These are phyloP conservation scores for Melieria omissa DNA, from an alignment of 2,888 invertebrate species.

Conservation along the genomic window DNA sequence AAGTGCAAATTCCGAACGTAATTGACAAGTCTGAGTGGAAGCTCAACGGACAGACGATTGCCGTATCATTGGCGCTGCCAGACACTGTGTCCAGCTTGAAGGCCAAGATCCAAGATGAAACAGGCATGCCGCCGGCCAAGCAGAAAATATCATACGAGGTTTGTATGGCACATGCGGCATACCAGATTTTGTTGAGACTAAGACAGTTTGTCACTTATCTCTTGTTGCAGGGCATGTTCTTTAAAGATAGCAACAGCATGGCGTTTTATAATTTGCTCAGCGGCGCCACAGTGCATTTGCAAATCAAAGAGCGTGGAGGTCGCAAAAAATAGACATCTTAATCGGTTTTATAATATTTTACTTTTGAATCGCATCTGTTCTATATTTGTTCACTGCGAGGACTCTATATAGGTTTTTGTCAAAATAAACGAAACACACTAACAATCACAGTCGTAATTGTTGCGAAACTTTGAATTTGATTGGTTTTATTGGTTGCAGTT, in stretches of 20 bases:
- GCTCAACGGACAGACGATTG: constrained; percentile 88
- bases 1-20: constrained; percentile 83
- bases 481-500: no score
- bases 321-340: constrained; percentile 83
- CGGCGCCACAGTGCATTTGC: constrained; percentile 85
- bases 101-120: constrained; percentile 82
- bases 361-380: no score
- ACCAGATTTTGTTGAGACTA: not conserved
- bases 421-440: no score
- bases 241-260: constrained; percentile 94
- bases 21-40: constrained; percentile 96
- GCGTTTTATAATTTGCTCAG: constrained; percentile 95
- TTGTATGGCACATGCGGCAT: constrained; percentile 42
- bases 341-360: no score
- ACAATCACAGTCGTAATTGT: no score
- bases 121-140: constrained; percentile 95
- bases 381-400: no score
- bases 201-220: not conserved
- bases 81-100: constrained; percentile 89
- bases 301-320: constrained; percentile 97
- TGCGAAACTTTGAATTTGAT: no score
- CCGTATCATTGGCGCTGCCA: constrained; percentile 79
- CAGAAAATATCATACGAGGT: constrained; percentile 96
- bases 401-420: no score
- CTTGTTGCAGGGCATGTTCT: constrained; percentile 88